Percentiles rank a stretch among this genome's conserved stretches.
Evolutionary conservation across 2,797 vertebrate genomes (phyloP).

Genomic region (Silurus lanzhouensis): DNA sequence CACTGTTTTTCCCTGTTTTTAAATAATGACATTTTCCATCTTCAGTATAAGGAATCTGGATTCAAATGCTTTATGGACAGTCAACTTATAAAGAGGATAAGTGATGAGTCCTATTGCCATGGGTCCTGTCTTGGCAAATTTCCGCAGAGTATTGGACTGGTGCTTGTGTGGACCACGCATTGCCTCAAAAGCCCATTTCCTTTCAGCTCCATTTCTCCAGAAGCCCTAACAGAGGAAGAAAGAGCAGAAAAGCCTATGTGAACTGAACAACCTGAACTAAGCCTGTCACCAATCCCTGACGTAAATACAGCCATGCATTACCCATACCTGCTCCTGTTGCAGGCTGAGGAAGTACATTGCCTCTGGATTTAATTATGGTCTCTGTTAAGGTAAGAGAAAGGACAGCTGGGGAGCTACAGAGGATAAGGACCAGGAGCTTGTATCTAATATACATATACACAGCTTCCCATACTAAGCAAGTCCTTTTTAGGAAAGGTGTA

Average conservation of each 20-base stretch:
- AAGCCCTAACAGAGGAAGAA: slow-evolving; percentile 47
- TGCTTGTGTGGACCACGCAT: slow-evolving; percentile 6
- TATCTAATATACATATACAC: slow-evolving; percentile 39
- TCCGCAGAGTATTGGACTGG: slow-evolving; percentile 29
- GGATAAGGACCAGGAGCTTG: slow-evolving; percentile 36
- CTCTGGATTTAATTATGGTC: slow-evolving; percentile 47
- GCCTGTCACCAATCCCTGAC: slow-evolving; percentile 28
- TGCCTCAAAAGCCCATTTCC: slow-evolving; percentile 26
- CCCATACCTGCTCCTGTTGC: slow-evolving; percentile 40
- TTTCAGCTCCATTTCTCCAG: slow-evolving; percentile 40
- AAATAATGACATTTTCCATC: slow-evolving; percentile 15
- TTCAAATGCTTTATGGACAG: slow-evolving; percentile 7
- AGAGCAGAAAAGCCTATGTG: slow-evolving; percentile 45
- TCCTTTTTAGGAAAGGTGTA: slow-evolving; percentile 50
- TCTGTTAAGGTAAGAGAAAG: slow-evolving; percentile 43
- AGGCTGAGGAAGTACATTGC: slow-evolving; percentile 29
- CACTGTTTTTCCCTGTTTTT: slow-evolving; percentile 7
- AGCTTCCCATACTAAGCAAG: slow-evolving; percentile 25
- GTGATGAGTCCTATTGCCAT: slow-evolving; percentile 33
- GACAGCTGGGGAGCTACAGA: slow-evolving; percentile 44
- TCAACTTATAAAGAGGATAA: slow-evolving; percentile 15
- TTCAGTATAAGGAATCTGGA: slow-evolving; percentile 4
- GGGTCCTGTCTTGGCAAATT: slow-evolving; percentile 27
- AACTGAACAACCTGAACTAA: slow-evolving; percentile 45
- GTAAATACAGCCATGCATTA: slow-evolving; percentile 39